These are phyloP conservation scores for Ataeniobius toweri DNA, from an alignment of 2,797 vertebrate species.

Conservation along the genomic window DNA sequence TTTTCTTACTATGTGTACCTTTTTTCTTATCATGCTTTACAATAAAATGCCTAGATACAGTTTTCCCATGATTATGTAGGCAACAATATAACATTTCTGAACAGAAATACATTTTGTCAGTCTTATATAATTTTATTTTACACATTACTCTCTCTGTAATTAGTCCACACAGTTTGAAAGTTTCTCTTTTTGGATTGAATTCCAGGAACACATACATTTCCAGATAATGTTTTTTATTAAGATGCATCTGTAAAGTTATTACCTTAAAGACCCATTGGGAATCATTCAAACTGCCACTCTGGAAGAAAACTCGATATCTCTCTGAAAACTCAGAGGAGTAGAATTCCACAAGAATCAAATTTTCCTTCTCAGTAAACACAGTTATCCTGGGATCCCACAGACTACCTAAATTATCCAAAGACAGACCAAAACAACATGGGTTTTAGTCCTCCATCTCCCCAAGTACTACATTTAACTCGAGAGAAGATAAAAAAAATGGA, in stretches of 20 bases:
- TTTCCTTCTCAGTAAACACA: conserved; percentile 20
- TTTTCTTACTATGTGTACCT: too few species aligned
- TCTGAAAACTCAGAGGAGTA: conserved; percentile 65
- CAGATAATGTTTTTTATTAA: not conserved
- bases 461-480: not conserved
- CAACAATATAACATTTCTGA: too few species aligned
- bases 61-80: too few species aligned
- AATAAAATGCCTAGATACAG: too few species aligned
- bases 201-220: not conserved
- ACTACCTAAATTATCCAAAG: conserved; percentile 63
- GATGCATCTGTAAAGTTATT: not conserved
- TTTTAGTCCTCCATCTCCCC: not conserved
- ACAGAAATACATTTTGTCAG: too few species aligned
- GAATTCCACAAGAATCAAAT: conserved; percentile 62
- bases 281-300: conserved; percentile 13
- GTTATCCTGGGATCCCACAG: conserved; percentile 64
- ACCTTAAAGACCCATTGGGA: conserved; percentile 70
- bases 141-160: too few species aligned
- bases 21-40: not conserved
- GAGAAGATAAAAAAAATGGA: not conserved
- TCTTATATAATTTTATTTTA: too few species aligned
- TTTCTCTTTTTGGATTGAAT: not conserved
- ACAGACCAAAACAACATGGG: conserved; percentile 1
- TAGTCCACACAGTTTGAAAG: too few species aligned
- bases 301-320: conserved; percentile 66